These are phyloP conservation scores for Nematolebias whitei DNA, from an alignment of 2,113 vertebrate genomes.

Conservation along the genomic window DNA sequence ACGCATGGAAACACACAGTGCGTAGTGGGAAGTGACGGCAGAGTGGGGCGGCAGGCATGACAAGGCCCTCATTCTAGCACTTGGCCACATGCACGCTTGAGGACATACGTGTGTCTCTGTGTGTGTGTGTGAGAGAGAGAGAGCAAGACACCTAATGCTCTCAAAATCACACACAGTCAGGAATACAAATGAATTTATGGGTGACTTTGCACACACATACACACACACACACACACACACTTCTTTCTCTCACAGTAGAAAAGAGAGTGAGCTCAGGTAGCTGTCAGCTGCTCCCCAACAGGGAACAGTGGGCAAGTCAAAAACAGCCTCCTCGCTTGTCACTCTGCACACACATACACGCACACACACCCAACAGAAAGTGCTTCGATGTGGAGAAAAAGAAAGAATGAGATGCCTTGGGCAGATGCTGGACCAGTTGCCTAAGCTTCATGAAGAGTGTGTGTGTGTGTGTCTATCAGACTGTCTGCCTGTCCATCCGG, in stretches of 20 bases:
- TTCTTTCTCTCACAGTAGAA: slow-evolving; percentile 39
- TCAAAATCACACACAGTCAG: slow-evolving; percentile 48
- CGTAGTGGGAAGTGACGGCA: slow-evolving; percentile 35
- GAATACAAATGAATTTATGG: slow-evolving; percentile 60
- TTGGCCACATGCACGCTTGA: slow-evolving; percentile 2
- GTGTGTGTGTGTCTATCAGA: slow-evolving; percentile 28
- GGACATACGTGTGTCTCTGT: slow-evolving; percentile 22
- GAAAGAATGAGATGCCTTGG: slow-evolving; percentile 57
- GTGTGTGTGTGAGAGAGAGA: slow-evolving; percentile 16
- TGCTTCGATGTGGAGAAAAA: slow-evolving; percentile 33
- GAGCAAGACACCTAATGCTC: slow-evolving; percentile 49
- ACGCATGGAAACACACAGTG: slow-evolving; percentile 18
- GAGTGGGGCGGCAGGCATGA: slow-evolving; percentile 54
- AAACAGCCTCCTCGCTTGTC: slow-evolving; percentile 68
- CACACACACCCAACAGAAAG: slow-evolving; percentile 19
- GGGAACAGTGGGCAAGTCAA: slow-evolving; percentile 74
- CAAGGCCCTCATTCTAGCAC: slow-evolving; percentile 50
- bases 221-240: slow-evolving; percentile 23
- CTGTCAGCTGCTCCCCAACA: slow-evolving; percentile 70
- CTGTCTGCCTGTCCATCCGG: slow-evolving; percentile 30
- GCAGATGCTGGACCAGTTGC: slow-evolving; percentile 66
- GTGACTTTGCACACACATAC: slow-evolving; percentile 20
- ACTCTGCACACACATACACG: slow-evolving; percentile 37
- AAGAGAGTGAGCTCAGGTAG: slow-evolving; percentile 70
- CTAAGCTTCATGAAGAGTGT: slow-evolving; percentile 35